A percentile compares a stretch with the other conserved stretches of the same genome.
phyloP scores from a whole-genome alignment of 2,888 invertebrate genomes.

The Cacoxenus indagator region DNA sequence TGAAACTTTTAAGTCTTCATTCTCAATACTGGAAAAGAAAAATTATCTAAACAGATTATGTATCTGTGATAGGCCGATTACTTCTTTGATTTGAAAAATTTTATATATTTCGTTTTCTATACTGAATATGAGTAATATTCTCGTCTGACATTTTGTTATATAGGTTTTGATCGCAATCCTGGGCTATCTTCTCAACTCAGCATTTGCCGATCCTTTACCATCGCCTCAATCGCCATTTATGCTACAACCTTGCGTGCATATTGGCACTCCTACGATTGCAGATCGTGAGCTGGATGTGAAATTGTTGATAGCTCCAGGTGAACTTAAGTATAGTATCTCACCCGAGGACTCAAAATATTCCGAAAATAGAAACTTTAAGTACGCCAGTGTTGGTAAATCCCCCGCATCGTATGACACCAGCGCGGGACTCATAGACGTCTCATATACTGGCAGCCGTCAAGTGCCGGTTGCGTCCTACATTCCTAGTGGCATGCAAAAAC shows the following conservation, averaged over 20 bases:
- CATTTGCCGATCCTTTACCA: slow-evolving; percentile 47
- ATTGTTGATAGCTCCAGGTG: slow-evolving; percentile 70
- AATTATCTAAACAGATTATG: no score
- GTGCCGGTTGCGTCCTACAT: slow-evolving; percentile 67
- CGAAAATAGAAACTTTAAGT: slow-evolving; percentile 67
- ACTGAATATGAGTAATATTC: no score
- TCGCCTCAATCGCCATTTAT: slow-evolving; percentile 49
- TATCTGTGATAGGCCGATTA: no score
- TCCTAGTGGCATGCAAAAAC: slow-evolving; percentile 62
- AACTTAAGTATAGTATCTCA: slow-evolving; percentile 57
- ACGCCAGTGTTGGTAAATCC: slow-evolving; percentile 65
- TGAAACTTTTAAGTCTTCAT: no score
- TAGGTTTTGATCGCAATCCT: slow-evolving; percentile 60
- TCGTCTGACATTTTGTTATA: no score
- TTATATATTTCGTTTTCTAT: no score
- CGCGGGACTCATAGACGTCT: slow-evolving; percentile 58
- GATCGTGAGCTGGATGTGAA: slow-evolving; percentile 74
- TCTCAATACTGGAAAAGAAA: no score
- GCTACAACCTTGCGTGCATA: slow-evolving; percentile 65
- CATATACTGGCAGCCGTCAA: slow-evolving; percentile 48
- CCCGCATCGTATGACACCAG: slow-evolving; percentile 61
- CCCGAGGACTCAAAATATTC: slow-evolving; percentile 63
- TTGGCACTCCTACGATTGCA: slow-evolving; percentile 71
- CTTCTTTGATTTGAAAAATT: no score
- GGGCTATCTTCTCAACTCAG: slow-evolving; percentile 55